Conservation (phyloP, 2,888 invertebrate genomes). For the Diarsia dahlii region DNA sequence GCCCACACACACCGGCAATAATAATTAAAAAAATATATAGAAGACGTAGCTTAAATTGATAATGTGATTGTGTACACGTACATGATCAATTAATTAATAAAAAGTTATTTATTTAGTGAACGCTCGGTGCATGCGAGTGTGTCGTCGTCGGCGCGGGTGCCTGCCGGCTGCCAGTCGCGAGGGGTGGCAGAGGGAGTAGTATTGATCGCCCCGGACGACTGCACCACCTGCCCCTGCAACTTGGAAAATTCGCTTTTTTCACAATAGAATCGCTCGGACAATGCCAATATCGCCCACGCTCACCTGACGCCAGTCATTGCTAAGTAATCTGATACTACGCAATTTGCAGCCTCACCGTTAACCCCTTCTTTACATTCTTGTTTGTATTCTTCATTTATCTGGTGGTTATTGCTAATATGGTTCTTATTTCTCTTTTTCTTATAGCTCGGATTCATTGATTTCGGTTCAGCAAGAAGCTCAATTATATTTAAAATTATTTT, state of each 20-base stretch:
- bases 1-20: slow-evolving; percentile 35
- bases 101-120: slow-evolving; percentile 32
- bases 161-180: slow-evolving; percentile 42
- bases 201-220: slow-evolving; percentile 81
- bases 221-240: slow-evolving; percentile 84
- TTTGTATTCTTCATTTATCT: slow-evolving; percentile 15
- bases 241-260: slow-evolving; percentile 72
- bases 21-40: slow-evolving; percentile 31
- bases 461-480: background rate
- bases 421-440: slow-evolving; percentile 11
- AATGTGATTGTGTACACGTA: slow-evolving; percentile 8
- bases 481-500: background rate
- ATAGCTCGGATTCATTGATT: background rate
- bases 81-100: slow-evolving; percentile 23
- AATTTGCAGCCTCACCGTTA: slow-evolving; percentile 5
- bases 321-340: slow-evolving; percentile 19
- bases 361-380: slow-evolving; percentile 5
- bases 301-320: slow-evolving; percentile 11
- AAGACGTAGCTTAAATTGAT: slow-evolving; percentile 20
- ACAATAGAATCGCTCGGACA: slow-evolving; percentile 53
- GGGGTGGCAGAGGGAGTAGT: slow-evolving; percentile 67
- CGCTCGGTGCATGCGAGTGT: slow-evolving; percentile 54
- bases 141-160: slow-evolving; percentile 53
- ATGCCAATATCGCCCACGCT: slow-evolving; percentile 19
- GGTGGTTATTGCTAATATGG: background rate